Base-by-base conservation (phyloP, 2,888 invertebrate genomes). In the Drosophila kuntzei region DNA sequence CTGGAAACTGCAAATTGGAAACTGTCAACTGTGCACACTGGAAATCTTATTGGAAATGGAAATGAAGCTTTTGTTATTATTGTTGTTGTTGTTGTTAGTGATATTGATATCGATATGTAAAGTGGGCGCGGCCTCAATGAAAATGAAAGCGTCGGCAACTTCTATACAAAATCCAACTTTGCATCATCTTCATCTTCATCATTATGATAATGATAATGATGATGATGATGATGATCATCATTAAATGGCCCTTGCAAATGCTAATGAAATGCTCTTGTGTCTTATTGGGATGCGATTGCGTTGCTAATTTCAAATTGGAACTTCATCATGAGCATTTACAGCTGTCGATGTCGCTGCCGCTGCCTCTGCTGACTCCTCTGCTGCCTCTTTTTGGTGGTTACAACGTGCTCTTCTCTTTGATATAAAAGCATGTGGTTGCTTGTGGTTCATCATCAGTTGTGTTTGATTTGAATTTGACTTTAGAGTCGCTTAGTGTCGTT, bases 191-290 rank as follows among this genome's bases (percentile, higher is more conserved):
- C 46, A 36, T 20, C 18, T 12, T 41, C 12, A 65, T 62, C 58
- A 62, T 43, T 14, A 62, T 60, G 61, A 64, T 60, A n/a, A 59
- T n/a, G n/a, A n/a, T 50, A 22, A 59, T 37, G 22, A 41, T 50
- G 44, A 32, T 43, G 22, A 55, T 47, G 27, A 60, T 16, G 50
- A 47, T 51, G 11, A 41, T 39, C 34, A 64, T 41, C 43, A 49
- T 36, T 20, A 43, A 39, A 36, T 22, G 64, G 59, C 37, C 53
- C 57, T 76, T 74, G 74, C 77, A 75, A 76, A 87, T 87, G 79
- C 76, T 85, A 77, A 85, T 85, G 75, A 85, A 87, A 85, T 82
- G 78, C 73, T 69, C 77, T 83, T 83, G 87, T 37, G 29, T 25
- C 27, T 49, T 18, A 2, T 34, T 43, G 60, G 43, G 71, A 71